Evolutionary conservation across 2,797 vertebrate genomes (phyloP), one percentile per base, ranked within the genome.

Genomic region (Malacoctenus gilli): DNA sequence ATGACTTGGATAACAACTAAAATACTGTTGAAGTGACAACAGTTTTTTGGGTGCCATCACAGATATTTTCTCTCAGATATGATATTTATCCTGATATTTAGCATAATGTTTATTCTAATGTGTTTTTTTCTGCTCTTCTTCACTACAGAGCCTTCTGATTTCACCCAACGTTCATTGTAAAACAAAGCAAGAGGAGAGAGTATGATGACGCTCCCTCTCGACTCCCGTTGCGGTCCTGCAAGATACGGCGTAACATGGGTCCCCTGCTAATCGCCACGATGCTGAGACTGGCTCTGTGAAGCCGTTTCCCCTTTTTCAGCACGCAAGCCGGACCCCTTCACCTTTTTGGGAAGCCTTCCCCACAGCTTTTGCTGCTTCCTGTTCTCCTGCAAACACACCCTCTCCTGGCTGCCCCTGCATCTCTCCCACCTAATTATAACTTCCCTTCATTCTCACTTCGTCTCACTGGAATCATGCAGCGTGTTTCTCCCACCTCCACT

Each of bases 261-360:
- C 75, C 73, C 70, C 43, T 89, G 75, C 73, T 88, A 76, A 82
- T 72, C 50, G 65, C 46, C 69, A 84, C 59, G 75, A 86, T 67
- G 79, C 84, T 86, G 83, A 92, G 80, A 90, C 75, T 72, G 69
- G 55, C 54, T 52, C 63, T 69, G 68, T 75, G 50, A 85, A 76
- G 55, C 56, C 67, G 59, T 75, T 36, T 36, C 59, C 74, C 51
- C 9, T 57, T 67, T 77, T 75, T 83, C 56, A 51, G 37, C 32
- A 71, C 73, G 77, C 61, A 43, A 63, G 53, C 67, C 35, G 12
- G 46, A 67, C 59, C 77, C 55, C 38, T 64, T 3, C 6, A 75
- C 49, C 60, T 58, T 19, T 62, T 42, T 54, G 8, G 36, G 52
- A 65, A 32, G 44, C 60, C 31, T 36, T 59, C 35, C 69, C 12